Base-by-base conservation (phyloP, 2,888 invertebrate genomes). In the Caenorhabditis sp. region DNA sequence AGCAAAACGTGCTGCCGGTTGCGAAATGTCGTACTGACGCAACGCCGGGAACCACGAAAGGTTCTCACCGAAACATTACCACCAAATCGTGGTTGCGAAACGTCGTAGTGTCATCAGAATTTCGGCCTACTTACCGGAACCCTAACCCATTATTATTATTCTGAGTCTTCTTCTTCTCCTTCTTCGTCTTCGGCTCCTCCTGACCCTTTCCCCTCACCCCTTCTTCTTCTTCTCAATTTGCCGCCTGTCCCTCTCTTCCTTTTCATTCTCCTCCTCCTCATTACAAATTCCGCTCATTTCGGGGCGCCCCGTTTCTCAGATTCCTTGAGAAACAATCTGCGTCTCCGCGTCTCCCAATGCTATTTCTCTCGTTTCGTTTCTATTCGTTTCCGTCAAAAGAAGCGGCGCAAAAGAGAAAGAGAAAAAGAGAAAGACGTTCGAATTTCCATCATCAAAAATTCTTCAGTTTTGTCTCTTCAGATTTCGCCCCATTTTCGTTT, bases 211-310 rank as follows among this genome's bases (percentile, higher is more conserved):
- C 61, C n/a, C n/a, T n/a, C n/a, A n/a, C n/a, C n/a, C n/a, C n/a
- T n/a, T n/a, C n/a, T n/a, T n/a, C n/a, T n/a, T 64, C 72, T 32
- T 50, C 56, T 56, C 65, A 37, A 53, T 53, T 60, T 55, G 32
- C 67, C 40, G n/a, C 40, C 9, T 13, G 40, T 61, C n/a, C 51
- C 40, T 26, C 24, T 53, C 13, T 32, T 51, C 51, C 22, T 51
- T 50, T 40, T 22, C 47, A 24, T n/a, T 55, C 62, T 44, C 56
- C 47, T 22, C 44, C 22, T 22, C 32, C 74, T 82, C 82, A 79
- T 79, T 79, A 74, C 60, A 69, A 74, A 65, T 78, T 79, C 69
- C 61, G 26, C 47, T 61, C 67, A 69, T 69, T 69, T 18, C 68
- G 47, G 9, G 5, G 18, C 53, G 28, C 11, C 47, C 26, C 24